A percentile compares a stretch with the other conserved stretches of the same genome.
Conservation (phyloP, 1,140 invertebrate genomes). For the Micrasema minimum region DNA sequence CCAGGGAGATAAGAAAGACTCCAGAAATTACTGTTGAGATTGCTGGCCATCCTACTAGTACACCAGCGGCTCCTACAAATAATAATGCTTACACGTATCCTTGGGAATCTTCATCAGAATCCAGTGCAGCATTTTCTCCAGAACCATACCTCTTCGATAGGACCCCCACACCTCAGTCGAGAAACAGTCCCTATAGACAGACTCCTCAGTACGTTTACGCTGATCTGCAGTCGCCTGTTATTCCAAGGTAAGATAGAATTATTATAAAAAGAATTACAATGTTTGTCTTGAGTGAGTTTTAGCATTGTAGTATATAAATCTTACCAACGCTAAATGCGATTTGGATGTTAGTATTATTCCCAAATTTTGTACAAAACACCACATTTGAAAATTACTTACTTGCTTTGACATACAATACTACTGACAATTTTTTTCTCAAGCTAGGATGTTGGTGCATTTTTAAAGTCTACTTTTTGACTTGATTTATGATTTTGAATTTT, state of each 20-base stretch:
- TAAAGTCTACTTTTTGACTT: too few species aligned
- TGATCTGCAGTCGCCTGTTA: slow-evolving; percentile 33
- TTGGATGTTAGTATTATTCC: too few species aligned
- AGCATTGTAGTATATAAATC: background rate
- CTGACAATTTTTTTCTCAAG: too few species aligned
- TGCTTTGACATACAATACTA: too few species aligned
- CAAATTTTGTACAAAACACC: too few species aligned
- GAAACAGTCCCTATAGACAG: slow-evolving; percentile 49
- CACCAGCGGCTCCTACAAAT: background rate
- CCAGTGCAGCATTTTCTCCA: slow-evolving; percentile 58
- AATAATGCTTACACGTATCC: slow-evolving; percentile 52
- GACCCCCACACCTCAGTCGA: slow-evolving; percentile 58
- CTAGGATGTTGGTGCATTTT: too few species aligned
- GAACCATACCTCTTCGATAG: slow-evolving; percentile 45
- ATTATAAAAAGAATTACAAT: background rate
- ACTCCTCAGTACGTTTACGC: slow-evolving; percentile 36
- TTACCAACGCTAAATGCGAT: too few species aligned
- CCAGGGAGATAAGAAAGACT: slow-evolving; percentile 40
- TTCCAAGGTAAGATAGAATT: slow-evolving; percentile 42
- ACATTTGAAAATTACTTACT: too few species aligned
- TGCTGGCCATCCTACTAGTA: slow-evolving; percentile 53
- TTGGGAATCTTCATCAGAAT: slow-evolving; percentile 57
- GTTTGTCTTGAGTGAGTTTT: background rate
- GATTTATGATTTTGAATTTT: too few species aligned
- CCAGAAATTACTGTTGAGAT: slow-evolving; percentile 52